Base-by-base conservation (phyloP, 2,797 vertebrate genomes). In the Melanotaenia parkinsoni region DNA sequence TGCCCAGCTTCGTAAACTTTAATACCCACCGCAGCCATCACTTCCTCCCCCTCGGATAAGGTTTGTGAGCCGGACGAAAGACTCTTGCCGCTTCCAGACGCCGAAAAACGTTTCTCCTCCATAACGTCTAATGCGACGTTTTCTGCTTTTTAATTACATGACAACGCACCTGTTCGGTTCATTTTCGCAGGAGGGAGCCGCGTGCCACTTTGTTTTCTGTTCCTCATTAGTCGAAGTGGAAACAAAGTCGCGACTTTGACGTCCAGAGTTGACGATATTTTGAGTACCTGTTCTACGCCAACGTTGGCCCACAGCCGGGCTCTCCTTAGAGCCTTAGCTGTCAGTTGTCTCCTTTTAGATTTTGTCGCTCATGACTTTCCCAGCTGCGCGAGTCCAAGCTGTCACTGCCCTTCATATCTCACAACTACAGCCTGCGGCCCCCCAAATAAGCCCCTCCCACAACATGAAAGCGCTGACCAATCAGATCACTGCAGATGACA, bases 31-130 rank as follows among this genome's bases (percentile, higher is more conserved):
- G 3, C 57, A 0, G 54, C 38, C 5, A 63, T 67, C 7, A 22
- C 28, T 3, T 92, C 90, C 8, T 91, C 91, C 18, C 83, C 84
- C n/a, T 88, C 89, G 22, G 92, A 92, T 74, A 88, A 67, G 43
- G 87, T 91, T 69, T 73, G 68, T 0, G 91, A 91, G 5, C 88
- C 79, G 5, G 86, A 87, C 38, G 81, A 77, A 43, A 2, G 18
- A 40, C 87, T 86, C 3, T 51, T 58, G 28, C 64, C 54, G 72
- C 82, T 73, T 56, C 26, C 84, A 66, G 77, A 35, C 30, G n/a
- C 40, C 50, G 53, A 5, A 61, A 45, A 66, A 8, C 9, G 35
- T 20, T 45, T 8, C 28, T 37, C 54, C 76, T 91, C 87, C 91
- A 92, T 91, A 0, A 8, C 28, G 3, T 50, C 22, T 22, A 12